Conservation (phyloP, 2,113 vertebrate species). For the Pachyramphus minor region DNA sequence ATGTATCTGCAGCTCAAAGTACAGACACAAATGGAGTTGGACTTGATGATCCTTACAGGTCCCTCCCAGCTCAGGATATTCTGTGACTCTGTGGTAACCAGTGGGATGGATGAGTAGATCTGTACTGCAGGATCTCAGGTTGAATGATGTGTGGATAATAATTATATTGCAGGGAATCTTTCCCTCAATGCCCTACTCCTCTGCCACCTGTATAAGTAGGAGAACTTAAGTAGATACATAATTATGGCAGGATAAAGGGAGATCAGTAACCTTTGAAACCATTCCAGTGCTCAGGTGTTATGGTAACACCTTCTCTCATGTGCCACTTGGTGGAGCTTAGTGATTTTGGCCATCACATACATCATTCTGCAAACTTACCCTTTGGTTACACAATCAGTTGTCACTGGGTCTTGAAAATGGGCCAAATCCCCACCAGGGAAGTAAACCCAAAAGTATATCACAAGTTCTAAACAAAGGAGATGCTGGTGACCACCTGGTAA, state of each 20-base stretch:
- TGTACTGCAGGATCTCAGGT: neutral
- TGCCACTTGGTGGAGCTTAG: constrained; percentile 67
- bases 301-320: neutral
- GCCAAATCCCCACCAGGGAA: neutral
- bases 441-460: neutral
- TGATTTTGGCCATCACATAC: constrained; percentile 3
- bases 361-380: neutral
- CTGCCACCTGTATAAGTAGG: neutral
- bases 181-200: neutral
- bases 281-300: fast-evolving
- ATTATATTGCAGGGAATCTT: neutral
- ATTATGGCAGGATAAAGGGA: neutral
- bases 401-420: neutral
- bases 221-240: neutral
- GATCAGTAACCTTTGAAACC: neutral
- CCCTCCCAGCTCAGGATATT: neutral
- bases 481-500: neutral
- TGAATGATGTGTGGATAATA: neutral
- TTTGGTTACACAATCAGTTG: neutral
- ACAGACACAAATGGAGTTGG: neutral
- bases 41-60: neutral
- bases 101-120: neutral
- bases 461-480: neutral
- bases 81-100: neutral
- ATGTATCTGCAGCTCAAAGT: neutral